phyloP scores from a whole-genome alignment of 2,888 invertebrate genomes.

The Seira musarum region DNA sequence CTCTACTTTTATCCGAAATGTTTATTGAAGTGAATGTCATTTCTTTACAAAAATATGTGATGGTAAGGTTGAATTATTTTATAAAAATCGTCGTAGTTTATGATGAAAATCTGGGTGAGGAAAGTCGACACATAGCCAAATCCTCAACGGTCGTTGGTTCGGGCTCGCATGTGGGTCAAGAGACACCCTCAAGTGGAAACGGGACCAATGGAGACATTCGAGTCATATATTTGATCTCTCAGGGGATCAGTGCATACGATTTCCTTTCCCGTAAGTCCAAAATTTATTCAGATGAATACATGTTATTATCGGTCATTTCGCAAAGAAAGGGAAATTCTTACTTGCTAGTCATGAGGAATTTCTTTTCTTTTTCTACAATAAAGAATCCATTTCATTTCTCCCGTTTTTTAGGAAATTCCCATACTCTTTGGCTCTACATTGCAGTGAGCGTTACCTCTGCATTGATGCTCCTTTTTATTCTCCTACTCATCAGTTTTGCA shows the following conservation, averaged over 20 bases:
- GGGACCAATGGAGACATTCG: conserved; percentile 59
- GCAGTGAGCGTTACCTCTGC: conserved; percentile 61
- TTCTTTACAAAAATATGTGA: too few relatives aligned
- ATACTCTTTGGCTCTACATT: conserved; percentile 62
- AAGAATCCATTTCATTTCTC: conserved; percentile 7
- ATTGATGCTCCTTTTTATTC: conserved; percentile 57
- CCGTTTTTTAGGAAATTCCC: conserved; percentile 58
- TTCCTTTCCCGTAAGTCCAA: conserved; percentile 64
- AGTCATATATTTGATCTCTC: conserved; percentile 65
- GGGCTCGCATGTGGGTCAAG: conserved; percentile 47
- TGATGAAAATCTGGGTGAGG: conserved; percentile 39
- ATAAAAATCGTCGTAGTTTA: too few relatives aligned
- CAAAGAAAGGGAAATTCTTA: too few relatives aligned
- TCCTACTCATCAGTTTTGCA: conserved; percentile 56
- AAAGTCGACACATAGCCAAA: conserved; percentile 52
- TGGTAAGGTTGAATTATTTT: too few relatives aligned
- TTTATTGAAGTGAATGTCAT: too few relatives aligned
- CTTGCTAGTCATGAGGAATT: too few relatives aligned
- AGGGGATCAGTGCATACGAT: conserved; percentile 64
- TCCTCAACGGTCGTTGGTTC: conserved; percentile 59
- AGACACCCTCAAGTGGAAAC: conserved; percentile 36
- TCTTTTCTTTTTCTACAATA: neutral
- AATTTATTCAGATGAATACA: too few relatives aligned
- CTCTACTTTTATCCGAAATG: too few relatives aligned
- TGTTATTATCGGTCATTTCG: too few relatives aligned